Percentiles rank a stretch among this genome's conserved stretches.
These are phyloP conservation scores for Polypedilum pembai DNA, from an alignment of 1,140 invertebrate species.

Conservation along the genomic window DNA sequence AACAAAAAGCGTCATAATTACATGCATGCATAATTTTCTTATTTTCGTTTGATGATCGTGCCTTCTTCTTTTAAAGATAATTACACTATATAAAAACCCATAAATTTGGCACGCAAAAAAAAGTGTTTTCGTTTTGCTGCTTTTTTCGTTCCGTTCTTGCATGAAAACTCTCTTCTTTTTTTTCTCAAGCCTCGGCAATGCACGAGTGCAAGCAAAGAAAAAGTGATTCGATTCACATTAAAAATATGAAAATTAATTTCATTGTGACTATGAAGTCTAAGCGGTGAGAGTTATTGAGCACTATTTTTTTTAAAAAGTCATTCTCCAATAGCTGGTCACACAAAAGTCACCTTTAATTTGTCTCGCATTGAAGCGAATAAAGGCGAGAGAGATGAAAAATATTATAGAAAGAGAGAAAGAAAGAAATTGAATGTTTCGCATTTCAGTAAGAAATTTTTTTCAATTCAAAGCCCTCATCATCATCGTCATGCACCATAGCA, in stretches of 20 bases:
- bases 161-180: not conserved
- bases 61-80: slow-evolving; percentile 21
- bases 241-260: not conserved
- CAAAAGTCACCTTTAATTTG: slow-evolving; percentile 21
- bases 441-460: slow-evolving; percentile 7
- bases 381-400: not conserved
- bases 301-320: not conserved
- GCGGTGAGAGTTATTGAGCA: not conserved
- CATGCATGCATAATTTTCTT: slow-evolving; percentile 20
- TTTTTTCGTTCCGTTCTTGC: not conserved
- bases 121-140: not conserved
- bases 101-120: slow-evolving; percentile 23
- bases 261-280: not conserved
- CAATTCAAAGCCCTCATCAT: not conserved
- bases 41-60: slow-evolving; percentile 20
- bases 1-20: slow-evolving; percentile 28
- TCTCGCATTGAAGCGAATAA: slow-evolving; percentile 2
- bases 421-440: slow-evolving; percentile 18
- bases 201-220: slow-evolving; percentile 5
- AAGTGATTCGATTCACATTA: slow-evolving; percentile 6
- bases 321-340: not conserved
- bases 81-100: slow-evolving; percentile 24
- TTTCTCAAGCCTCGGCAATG: not conserved
- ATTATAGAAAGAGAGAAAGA: not conserved
- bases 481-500: slow-evolving; percentile 3